Conservation (phyloP, 2,888 invertebrate genomes). For the Sarcophaga subvicina region DNA sequence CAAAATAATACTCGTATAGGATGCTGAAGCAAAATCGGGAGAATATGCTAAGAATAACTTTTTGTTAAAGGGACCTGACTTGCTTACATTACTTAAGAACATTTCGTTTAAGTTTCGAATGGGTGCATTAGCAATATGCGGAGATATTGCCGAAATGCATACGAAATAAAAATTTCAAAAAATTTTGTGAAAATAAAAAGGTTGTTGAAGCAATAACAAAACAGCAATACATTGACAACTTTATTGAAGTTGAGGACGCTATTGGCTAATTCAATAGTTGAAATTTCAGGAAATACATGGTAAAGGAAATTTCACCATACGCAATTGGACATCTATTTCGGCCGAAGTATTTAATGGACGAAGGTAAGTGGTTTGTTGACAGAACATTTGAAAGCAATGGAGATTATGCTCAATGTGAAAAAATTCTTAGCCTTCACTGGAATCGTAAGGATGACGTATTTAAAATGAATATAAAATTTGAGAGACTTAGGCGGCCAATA, state of each 20-base stretch:
- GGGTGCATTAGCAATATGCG: not conserved
- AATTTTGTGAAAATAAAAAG: not conserved
- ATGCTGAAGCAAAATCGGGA: no score
- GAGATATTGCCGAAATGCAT: slow-evolving; percentile 16
- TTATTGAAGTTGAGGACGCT: not conserved
- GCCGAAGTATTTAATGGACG: not conserved
- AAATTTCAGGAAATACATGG: not conserved
- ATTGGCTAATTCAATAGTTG: not conserved
- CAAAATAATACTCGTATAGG: slow-evolving; percentile 4
- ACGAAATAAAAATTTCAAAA: not conserved
- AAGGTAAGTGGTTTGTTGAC: not conserved
- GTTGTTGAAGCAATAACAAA: not conserved
- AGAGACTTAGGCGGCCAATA: not conserved
- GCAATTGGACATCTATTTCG: not conserved
- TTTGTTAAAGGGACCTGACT: no score
- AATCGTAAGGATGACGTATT: not conserved
- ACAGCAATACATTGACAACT: not conserved
- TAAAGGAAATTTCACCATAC: not conserved
- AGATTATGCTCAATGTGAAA: not conserved
- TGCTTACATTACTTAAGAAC: not conserved
- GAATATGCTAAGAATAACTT: no score
- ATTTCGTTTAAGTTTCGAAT: slow-evolving; percentile 16
- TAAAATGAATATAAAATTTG: slow-evolving; percentile 14
- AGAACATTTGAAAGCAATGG: not conserved
- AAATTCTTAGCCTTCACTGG: not conserved